Percentiles rank a stretch among this genome's conserved stretches.
These are phyloP conservation scores for Nasonia vitripennis DNA, from an alignment of 1,140 invertebrate genomes.

Conservation along the genomic window DNA sequence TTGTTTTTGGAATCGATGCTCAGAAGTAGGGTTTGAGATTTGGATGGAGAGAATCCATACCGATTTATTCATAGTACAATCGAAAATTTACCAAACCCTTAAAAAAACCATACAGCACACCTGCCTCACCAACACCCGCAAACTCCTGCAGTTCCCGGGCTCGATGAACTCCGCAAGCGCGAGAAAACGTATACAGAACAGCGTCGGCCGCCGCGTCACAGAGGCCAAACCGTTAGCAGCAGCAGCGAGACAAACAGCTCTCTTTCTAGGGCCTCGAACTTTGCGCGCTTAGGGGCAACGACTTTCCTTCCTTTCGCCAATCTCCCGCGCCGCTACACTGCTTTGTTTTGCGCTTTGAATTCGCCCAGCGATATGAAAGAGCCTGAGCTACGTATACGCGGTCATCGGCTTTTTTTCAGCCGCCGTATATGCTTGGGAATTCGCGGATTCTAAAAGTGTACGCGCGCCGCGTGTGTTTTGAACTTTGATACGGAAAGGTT, in stretches of 20 bases:
- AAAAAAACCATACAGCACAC: no score
- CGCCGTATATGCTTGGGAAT: not conserved
- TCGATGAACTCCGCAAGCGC: not conserved
- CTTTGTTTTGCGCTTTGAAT: slow-evolving; percentile 18
- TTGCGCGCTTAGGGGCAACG: slow-evolving; percentile 43
- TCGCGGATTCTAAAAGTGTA: not conserved
- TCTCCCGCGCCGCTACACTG: not conserved
- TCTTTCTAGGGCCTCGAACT: slow-evolving; percentile 49
- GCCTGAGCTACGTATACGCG: not conserved
- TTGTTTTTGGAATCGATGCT: no score
- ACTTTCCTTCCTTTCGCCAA: slow-evolving; percentile 34
- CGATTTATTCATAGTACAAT: no score
- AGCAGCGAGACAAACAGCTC: slow-evolving; percentile 16
- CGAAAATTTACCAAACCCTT: no score
- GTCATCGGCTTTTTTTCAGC: not conserved
- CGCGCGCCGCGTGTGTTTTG: not conserved
- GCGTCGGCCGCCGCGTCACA: not conserved
- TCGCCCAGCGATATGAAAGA: no score
- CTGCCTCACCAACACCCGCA: no score
- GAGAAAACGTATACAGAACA: not conserved
- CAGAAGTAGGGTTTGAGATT: no score
- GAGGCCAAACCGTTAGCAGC: slow-evolving; percentile 27
- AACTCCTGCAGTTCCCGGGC: not conserved
- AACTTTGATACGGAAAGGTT: not conserved
- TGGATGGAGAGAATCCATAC: no score